Conservation (phyloP, 2,797 vertebrate species). For the Anisognathus igniventris region DNA sequence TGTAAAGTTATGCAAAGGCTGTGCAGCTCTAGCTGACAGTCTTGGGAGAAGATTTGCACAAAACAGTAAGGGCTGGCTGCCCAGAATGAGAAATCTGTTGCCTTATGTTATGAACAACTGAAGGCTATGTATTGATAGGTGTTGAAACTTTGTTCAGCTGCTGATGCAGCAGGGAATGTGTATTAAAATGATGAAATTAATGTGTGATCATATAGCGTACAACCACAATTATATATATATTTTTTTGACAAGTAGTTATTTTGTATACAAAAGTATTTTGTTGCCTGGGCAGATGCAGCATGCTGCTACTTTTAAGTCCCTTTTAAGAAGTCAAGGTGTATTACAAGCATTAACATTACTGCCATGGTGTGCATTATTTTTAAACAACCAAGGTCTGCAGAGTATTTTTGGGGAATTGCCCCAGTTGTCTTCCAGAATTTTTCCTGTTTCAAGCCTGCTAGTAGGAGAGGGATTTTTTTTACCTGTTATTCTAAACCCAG, state of each 20-base stretch:
- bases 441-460: not conserved
- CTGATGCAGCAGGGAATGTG: not conserved
- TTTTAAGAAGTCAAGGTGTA: not conserved
- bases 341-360: not conserved
- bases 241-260: not conserved
- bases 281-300: not conserved
- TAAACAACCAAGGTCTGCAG: not conserved
- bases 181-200: not conserved
- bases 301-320: not conserved
- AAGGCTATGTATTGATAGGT: not conserved
- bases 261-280: not conserved
- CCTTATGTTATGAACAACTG: not conserved
- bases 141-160: not conserved
- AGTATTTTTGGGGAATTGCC: not conserved
- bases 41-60: not conserved
- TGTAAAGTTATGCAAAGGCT: not conserved
- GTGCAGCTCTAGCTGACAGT: not conserved
- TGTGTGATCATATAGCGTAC: not conserved
- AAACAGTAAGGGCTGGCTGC: not conserved
- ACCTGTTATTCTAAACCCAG: not conserved
- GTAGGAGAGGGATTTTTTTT: not conserved
- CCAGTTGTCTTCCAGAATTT: not conserved
- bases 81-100: not conserved
- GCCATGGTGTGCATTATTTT: not conserved
- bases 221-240: not conserved